These are phyloP conservation scores for Mus minutoides DNA, from an alignment of 2,797 vertebrate genomes.

Conservation along the genomic window DNA sequence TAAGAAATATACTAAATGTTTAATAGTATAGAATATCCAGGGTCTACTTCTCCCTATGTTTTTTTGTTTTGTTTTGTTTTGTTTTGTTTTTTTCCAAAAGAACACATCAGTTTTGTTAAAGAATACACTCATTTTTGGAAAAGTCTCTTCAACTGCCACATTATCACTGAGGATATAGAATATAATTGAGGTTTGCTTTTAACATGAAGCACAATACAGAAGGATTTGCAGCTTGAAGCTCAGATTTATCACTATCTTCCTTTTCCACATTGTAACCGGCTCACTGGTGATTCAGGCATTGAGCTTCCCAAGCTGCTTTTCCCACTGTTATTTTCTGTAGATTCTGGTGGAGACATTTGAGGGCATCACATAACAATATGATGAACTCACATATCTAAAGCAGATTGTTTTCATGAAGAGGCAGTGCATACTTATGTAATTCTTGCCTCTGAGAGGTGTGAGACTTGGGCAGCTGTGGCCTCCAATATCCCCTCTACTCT, in stretches of 20 bases:
- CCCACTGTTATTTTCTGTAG: background rate
- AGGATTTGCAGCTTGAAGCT: background rate
- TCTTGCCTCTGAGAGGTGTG: background rate
- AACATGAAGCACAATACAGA: background rate
- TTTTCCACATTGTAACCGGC: background rate
- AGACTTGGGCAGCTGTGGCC: background rate
- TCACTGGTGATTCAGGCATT: background rate
- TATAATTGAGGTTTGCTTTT: background rate
- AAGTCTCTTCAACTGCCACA: background rate
- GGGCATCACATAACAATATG: background rate
- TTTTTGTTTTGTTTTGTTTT: slow-evolving; percentile 39
- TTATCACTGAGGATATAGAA: background rate
- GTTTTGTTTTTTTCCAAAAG: slow-evolving; percentile 18
- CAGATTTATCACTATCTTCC: background rate
- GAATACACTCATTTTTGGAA: background rate
- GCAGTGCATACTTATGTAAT: background rate
- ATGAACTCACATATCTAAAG: background rate
- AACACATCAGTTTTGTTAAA: background rate
- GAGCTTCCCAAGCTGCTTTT: background rate
- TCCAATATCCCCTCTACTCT: background rate
- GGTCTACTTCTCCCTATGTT: background rate
- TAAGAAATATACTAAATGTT: background rate
- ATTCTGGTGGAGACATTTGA: background rate
- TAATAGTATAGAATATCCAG: background rate
- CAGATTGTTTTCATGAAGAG: background rate